phyloP scores from a whole-genome alignment of 1,140 invertebrate species.

The Aethina tumida region DNA sequence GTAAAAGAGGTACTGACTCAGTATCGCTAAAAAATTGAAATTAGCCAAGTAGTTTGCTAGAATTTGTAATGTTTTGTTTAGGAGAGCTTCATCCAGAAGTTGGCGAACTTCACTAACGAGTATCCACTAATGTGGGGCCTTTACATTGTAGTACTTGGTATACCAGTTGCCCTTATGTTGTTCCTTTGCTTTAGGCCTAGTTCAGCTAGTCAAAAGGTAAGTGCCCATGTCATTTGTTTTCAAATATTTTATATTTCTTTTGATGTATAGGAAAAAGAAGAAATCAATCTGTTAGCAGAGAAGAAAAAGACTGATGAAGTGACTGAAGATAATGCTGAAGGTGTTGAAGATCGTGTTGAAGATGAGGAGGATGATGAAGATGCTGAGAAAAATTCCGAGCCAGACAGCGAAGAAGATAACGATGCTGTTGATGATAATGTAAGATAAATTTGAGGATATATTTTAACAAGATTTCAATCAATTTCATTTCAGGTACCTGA shows the following conservation, averaged over 20 bases:
- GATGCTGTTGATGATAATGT: constrained; percentile 27
- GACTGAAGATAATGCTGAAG: constrained; percentile 41
- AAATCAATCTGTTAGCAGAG: constrained; percentile 31
- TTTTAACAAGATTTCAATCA: not conserved
- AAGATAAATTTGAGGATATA: constrained; percentile 4
- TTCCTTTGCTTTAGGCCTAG: constrained; percentile 68
- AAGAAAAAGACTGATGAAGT: constrained; percentile 53
- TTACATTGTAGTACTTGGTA: constrained; percentile 69
- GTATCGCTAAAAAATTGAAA: too few relatives aligned
- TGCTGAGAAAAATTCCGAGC: constrained; percentile 32
- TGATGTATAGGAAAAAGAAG: constrained; percentile 30
- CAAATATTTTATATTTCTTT: constrained; percentile 10
- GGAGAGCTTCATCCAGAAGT: constrained; percentile 71
- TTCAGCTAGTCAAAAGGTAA: constrained; percentile 36
- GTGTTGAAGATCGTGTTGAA: constrained; percentile 38
- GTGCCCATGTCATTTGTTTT: not conserved
- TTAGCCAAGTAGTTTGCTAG: too few relatives aligned
- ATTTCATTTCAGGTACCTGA: not conserved
- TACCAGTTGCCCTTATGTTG: constrained; percentile 68
- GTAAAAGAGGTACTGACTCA: constrained; percentile 52
- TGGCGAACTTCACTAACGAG: constrained; percentile 74
- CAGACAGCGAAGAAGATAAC: constrained; percentile 35
- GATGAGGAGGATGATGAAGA: constrained; percentile 35
- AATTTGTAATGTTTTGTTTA: constrained; percentile 37
- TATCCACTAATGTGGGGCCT: constrained; percentile 87